Conservation (phyloP, 2,113 vertebrate genomes). For the Cariama cristata region DNA sequence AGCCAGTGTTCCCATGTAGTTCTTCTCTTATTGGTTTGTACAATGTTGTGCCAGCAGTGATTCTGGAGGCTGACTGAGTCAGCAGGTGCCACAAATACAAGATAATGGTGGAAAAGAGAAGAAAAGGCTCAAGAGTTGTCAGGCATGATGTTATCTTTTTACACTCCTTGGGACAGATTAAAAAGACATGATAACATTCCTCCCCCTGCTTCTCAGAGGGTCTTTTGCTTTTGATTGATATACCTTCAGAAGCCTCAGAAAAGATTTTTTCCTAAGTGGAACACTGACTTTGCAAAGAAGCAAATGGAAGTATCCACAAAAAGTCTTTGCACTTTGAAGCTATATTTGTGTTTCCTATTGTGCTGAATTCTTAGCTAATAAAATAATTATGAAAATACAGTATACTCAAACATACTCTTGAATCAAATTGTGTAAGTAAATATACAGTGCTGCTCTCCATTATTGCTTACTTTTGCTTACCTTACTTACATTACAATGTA, state of each 20-base stretch:
- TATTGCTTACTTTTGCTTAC: not conserved
- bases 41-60: conserved; percentile 22
- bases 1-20: not conserved
- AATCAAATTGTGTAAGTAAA: not conserved
- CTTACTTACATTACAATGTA: not conserved
- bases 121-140: not conserved
- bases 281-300: not conserved
- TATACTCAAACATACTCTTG: not conserved
- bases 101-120: conserved; percentile 1
- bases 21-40: conserved; percentile 41
- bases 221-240: not conserved
- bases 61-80: conserved; percentile 40
- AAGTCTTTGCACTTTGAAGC: not conserved
- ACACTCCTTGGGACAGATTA: not conserved
- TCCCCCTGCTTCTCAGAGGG: not conserved
- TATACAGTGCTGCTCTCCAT: not conserved
- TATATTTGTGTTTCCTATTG: not conserved
- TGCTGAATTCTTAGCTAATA: not conserved
- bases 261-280: not conserved
- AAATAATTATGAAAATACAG: not conserved
- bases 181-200: not conserved
- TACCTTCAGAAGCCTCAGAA: not conserved
- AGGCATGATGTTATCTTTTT: conserved; percentile 2
- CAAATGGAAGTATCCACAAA: not conserved
- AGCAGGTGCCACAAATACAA: conserved; percentile 54